These are phyloP conservation scores for Leptoteleia sp. DNA, from an alignment of 1,140 invertebrate genomes.

Conservation along the genomic window DNA sequence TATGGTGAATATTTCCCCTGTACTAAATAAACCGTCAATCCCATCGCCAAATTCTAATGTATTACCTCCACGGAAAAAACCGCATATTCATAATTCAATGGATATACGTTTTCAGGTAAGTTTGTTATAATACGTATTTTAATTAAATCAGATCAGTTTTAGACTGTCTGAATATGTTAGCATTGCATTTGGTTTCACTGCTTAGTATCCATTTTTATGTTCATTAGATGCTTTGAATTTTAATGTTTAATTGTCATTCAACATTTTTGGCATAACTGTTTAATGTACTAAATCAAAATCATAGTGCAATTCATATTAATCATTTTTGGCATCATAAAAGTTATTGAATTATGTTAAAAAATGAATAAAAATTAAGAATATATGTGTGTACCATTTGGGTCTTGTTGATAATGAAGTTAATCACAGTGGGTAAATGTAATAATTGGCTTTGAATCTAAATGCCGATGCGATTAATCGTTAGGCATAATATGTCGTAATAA, in stretches of 20 bases:
- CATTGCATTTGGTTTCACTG: conserved; percentile 55
- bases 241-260: too few species aligned
- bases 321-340: too few species aligned
- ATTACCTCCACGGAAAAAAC: conserved; percentile 77
- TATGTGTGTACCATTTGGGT: too few species aligned
- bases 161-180: conserved; percentile 16
- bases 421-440: neutral
- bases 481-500: conserved; percentile 57
- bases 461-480: conserved; percentile 49
- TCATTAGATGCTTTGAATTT: conserved; percentile 19
- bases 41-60: conserved; percentile 79
- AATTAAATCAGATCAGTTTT: neutral
- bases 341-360: too few species aligned
- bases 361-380: too few species aligned
- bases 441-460: conserved; percentile 53
- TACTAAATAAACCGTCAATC: conserved; percentile 74
- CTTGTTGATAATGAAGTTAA: too few species aligned
- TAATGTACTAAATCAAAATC: too few species aligned
- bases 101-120: conserved; percentile 84
- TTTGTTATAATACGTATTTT: conserved; percentile 11
- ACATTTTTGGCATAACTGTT: too few species aligned
- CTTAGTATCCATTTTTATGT: conserved; percentile 27
- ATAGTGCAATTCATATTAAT: too few species aligned
- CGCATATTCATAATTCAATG: conserved; percentile 83
- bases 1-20: conserved; percentile 76